Base-by-base conservation (phyloP, 2,797 vertebrate species). In the Coendou prehensilis region DNA sequence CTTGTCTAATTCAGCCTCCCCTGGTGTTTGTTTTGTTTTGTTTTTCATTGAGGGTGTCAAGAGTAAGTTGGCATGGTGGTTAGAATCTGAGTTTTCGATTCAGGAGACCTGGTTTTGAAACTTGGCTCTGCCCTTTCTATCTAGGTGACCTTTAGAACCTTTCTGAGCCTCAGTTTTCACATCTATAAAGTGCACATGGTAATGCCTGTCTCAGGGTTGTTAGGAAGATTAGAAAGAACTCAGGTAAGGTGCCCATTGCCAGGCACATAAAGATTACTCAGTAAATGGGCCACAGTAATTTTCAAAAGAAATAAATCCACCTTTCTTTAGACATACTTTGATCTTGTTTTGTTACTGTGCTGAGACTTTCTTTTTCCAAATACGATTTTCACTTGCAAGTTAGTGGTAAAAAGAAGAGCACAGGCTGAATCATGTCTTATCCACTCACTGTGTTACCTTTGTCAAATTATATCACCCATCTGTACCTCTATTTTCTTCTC, bases 21-120 rank as follows among this genome's bases (percentile, higher is more conserved):
- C 93, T 57, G 47, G 71, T 56, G 26, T 91, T 80, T 30, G 69
- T 86, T 90, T 88, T 56, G 11, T 64, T 92, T 75, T 86, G 56
- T 63, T 96, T 93, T 87, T 45, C 28, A 1, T 45, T 6, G 7
- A 81, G 64, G 95, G 87, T 93, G 54, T 96, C 63, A 87, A 79
- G 71, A 95, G 64, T 86, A 89, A 18, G 45, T 93, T 76, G 52
- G 57, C 86, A 6, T 52, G 18, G 20, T 78, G 23, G n/a, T 89
- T 45, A 94, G 67, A 82, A 47, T 64, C 50, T 94, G 86, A 69
- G 14, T 89, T 93, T 79, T 2, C 10, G n/a, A 82, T 91, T 80
- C 22, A 47, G 88, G 57, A 88, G 54, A 92, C 37, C 57, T 96
- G 79, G 28, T 87, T 90, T 92, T 84, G 71, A 93, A 94, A 67